Conservation (phyloP, 2,797 vertebrate species). For the Falco columbarius region DNA sequence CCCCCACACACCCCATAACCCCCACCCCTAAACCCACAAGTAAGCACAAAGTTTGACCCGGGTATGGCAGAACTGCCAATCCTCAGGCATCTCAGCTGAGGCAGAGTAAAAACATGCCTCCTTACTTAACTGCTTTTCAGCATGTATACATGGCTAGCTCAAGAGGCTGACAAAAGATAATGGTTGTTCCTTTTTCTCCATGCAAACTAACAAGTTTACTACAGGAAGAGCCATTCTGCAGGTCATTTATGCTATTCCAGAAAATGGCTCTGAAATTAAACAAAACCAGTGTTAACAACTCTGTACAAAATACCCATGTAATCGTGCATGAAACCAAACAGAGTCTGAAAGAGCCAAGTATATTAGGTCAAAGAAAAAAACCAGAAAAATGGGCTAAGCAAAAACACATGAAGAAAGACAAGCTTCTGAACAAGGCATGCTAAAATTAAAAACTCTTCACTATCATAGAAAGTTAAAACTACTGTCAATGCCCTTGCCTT, state of each 20-base stretch:
- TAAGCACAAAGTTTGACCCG: not conserved
- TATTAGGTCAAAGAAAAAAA: not conserved
- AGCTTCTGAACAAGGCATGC: not conserved
- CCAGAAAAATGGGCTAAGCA: not conserved
- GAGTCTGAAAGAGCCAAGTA: not conserved
- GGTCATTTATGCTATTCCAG: not conserved
- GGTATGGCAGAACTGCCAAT: not conserved
- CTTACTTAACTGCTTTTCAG: not conserved
- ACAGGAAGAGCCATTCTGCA: not conserved
- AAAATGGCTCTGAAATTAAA: not conserved
- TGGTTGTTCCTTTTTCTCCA: not conserved
- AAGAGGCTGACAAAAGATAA: not conserved
- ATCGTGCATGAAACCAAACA: not conserved
- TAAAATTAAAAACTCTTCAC: not conserved
- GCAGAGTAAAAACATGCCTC: not conserved
- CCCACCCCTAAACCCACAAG: not conserved
- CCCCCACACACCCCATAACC: too few relatives aligned
- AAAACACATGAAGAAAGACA: not conserved
- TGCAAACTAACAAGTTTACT: not conserved
- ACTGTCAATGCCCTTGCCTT: accelerated
- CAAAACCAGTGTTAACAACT: not conserved
- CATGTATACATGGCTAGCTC: not conserved
- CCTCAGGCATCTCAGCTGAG: not conserved
- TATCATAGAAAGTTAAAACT: not conserved
- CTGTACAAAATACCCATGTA: not conserved